These are phyloP conservation scores for Drosophila pandora DNA, from an alignment of 1,140 invertebrate species.

Conservation along the genomic window DNA sequence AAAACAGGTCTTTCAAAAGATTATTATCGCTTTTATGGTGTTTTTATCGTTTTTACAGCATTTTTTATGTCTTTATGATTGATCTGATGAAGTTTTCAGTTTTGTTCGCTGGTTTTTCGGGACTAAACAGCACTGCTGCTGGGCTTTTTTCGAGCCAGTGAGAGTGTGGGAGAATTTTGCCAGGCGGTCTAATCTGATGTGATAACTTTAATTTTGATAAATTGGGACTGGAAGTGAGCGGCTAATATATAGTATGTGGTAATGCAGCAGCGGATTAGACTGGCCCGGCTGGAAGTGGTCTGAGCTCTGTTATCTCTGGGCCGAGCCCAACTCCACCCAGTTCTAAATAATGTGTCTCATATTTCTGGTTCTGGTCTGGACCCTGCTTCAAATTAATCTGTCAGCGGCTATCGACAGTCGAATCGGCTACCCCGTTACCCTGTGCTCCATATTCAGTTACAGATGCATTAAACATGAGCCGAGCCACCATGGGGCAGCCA, in stretches of 20 bases:
- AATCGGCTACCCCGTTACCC: constrained; percentile 27
- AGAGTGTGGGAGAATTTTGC: constrained; percentile 77
- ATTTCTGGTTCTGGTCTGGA: constrained; percentile 39
- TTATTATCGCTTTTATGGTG: constrained; percentile 75
- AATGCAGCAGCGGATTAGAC: constrained; percentile 30
- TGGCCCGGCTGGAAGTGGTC: constrained; percentile 25
- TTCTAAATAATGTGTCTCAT: constrained; percentile 17
- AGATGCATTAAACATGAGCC: constrained; percentile 66
- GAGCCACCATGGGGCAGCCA: constrained; percentile 11
- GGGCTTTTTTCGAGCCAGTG: constrained; percentile 38
- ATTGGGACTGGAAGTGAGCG: constrained; percentile 67
- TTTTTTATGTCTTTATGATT: constrained; percentile 69
- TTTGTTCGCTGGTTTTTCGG: constrained; percentile 55
- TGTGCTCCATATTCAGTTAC: constrained; percentile 54
- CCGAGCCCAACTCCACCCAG: constrained; percentile 47
- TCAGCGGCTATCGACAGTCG: constrained; percentile 26
- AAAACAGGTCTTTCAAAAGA: constrained; percentile 78
- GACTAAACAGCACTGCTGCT: constrained; percentile 61
- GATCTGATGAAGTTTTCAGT: constrained; percentile 69
- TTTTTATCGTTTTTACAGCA: constrained; percentile 70
- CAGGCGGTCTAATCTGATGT: constrained; percentile 55
- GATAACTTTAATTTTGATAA: constrained; percentile 76
- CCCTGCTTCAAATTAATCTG: constrained; percentile 34
- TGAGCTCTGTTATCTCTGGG: constrained; percentile 30
- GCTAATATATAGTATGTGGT: constrained; percentile 64